These are phyloP conservation scores for Motacilla alba DNA, from an alignment of 2,113 vertebrate species.

Conservation along the genomic window DNA sequence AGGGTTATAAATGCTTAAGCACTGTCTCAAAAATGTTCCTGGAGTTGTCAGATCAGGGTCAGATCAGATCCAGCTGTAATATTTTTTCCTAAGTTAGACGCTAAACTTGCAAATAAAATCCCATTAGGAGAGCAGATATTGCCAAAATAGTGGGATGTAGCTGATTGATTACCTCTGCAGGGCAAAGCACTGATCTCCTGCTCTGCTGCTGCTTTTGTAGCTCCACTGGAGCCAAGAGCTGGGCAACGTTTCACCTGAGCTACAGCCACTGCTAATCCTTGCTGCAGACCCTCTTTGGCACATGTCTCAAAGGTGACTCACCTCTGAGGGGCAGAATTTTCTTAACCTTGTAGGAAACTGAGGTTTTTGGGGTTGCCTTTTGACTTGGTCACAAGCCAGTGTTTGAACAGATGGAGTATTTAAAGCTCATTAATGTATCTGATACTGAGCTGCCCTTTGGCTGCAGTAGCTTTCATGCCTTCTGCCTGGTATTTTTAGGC, in stretches of 20 bases:
- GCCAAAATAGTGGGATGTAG: not conserved
- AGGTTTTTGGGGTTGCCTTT: not conserved
- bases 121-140: not conserved
- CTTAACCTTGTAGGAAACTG: not conserved
- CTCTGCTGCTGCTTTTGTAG: not conserved
- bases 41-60: not conserved
- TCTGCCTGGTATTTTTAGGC: not conserved
- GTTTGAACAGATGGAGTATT: not conserved
- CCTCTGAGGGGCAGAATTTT: not conserved
- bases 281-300: not conserved
- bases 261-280: not conserved
- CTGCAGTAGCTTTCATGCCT: not conserved
- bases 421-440: not conserved
- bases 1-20: not conserved
- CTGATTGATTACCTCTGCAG: not conserved
- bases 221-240: not conserved
- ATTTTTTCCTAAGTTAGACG: not conserved
- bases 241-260: not conserved
- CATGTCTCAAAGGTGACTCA: not conserved
- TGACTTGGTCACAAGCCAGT: not conserved
- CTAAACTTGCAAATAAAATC: not conserved
- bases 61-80: not conserved
- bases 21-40: not conserved
- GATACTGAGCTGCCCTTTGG: not conserved
- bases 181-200: not conserved